phyloP scores from a whole-genome alignment of 2,113 vertebrate species.

The Ctenodactylus gundi region DNA sequence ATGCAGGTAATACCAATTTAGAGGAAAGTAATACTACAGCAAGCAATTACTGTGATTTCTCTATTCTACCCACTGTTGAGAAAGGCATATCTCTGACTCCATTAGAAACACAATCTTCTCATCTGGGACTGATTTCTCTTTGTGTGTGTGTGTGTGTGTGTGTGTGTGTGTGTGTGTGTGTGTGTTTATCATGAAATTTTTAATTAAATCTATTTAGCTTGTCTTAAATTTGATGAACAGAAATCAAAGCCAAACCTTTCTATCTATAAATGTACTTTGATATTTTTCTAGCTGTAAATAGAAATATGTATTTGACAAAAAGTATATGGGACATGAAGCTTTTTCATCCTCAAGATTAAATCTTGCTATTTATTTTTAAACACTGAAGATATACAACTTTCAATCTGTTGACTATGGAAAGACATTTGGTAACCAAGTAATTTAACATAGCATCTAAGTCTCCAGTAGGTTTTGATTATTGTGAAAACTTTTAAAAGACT shows the following conservation, averaged over 20 bases:
- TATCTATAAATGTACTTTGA: constrained; percentile 11
- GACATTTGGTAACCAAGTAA: constrained; percentile 28
- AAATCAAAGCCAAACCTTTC: constrained; percentile 54
- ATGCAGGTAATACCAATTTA: constrained; percentile 36
- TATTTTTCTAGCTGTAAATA: constrained; percentile 41
- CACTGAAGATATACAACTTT: not conserved
- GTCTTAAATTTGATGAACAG: constrained; percentile 50
- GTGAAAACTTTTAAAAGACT: constrained; percentile 22
- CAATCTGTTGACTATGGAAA: not conserved
- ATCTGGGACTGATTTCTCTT: constrained; percentile 55
- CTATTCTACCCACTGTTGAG: not conserved
- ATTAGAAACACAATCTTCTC: constrained; percentile 44
- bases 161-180: constrained; percentile 34
- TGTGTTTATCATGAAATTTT: constrained; percentile 61
- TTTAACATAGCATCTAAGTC: not conserved
- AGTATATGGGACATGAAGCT: not conserved
- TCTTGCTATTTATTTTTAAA: constrained; percentile 60
- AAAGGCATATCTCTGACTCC: not conserved
- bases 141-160: constrained; percentile 50
- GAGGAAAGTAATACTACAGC: not conserved
- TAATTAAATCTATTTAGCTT: constrained; percentile 64
- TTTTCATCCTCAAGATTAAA: not conserved
- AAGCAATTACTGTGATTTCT: constrained; percentile 20
- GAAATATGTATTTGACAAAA: not conserved
- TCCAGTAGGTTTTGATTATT: constrained; percentile 27